These are phyloP conservation scores for Eutrigla gurnardus DNA, from an alignment of 2,797 vertebrate genomes.

Conservation along the genomic window DNA sequence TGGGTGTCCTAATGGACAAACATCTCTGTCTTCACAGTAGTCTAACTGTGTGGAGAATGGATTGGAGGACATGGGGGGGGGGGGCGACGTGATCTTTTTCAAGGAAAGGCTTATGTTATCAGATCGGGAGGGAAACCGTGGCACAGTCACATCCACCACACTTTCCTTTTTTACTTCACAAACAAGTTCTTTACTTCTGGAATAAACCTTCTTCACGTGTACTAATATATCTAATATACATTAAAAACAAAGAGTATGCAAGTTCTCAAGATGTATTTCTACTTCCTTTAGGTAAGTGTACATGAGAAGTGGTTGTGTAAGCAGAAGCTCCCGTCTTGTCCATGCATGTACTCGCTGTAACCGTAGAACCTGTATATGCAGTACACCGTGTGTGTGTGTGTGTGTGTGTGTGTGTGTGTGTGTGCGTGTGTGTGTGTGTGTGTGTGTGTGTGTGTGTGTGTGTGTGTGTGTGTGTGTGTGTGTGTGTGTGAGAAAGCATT, in stretches of 20 bases:
- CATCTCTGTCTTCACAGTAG: constrained; percentile 36
- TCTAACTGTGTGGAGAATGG: constrained; percentile 20
- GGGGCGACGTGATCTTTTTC: constrained; percentile 23
- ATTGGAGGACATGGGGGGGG: constrained; percentile 28
- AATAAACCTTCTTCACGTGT: neutral
- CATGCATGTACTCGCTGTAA: constrained; percentile 55
- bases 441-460: constrained; percentile 18
- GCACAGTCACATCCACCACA: neutral
- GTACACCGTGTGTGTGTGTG: constrained; percentile 33
- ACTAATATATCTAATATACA: neutral
- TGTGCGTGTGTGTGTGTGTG: constrained; percentile 20
- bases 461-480: constrained; percentile 22
- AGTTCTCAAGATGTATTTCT: neutral
- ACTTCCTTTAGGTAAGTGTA: neutral
- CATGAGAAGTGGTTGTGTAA: constrained; percentile 12
- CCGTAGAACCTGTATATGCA: constrained; percentile 53
- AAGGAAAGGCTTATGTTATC: constrained; percentile 14
- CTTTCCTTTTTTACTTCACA: no score
- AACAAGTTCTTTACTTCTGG: neutral
- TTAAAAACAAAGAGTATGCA: neutral
- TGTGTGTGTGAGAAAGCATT: constrained; percentile 28
- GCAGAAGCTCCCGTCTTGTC: constrained; percentile 41
- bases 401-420: constrained; percentile 25
- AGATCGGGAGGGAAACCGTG: constrained; percentile 17
- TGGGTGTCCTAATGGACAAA: constrained; percentile 35